phyloP scores from a whole-genome alignment of 2,113 vertebrate species.

The Carassius carassius region DNA sequence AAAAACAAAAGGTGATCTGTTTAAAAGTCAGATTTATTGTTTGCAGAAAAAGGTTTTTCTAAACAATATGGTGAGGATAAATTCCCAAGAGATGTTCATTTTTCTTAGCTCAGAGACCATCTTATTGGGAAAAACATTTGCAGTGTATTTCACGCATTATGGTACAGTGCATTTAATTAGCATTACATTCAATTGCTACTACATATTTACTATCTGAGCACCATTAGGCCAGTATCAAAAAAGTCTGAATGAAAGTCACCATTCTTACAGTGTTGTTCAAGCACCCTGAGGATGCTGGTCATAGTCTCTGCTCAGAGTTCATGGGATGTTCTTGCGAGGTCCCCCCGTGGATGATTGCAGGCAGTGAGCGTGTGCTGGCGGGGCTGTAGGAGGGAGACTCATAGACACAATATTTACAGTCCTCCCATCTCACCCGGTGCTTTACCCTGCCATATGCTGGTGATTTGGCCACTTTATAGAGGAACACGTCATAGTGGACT shows the following conservation, averaged over 20 bases:
- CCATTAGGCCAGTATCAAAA: not conserved
- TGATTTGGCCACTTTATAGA: constrained; percentile 58
- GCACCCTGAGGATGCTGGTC: not conserved
- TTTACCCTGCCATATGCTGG: not conserved
- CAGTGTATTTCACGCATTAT: not conserved
- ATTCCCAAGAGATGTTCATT: not conserved
- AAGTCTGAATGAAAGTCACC: not conserved
- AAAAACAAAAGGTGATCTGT: not conserved
- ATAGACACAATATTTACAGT: constrained; percentile 10
- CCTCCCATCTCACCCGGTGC: constrained; percentile 33
- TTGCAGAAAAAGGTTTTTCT: not conserved
- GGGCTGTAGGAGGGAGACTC: constrained; percentile 33
- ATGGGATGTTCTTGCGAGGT: not conserved
- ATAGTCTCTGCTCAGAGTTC: constrained; percentile 1
- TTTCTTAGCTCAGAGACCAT: not conserved
- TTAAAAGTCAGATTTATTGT: not conserved
- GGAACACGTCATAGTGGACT: constrained; percentile 63
- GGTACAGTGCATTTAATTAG: not conserved
- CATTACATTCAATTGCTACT: not conserved
- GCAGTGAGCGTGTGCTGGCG: constrained; percentile 48
- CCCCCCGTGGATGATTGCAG: not conserved
- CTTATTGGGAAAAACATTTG: not conserved
- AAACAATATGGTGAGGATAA: not conserved
- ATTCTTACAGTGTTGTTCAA: not conserved
- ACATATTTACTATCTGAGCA: not conserved